Conservation (phyloP, 92 coral and sea anemone genomes). For the Porites divaricata region DNA sequence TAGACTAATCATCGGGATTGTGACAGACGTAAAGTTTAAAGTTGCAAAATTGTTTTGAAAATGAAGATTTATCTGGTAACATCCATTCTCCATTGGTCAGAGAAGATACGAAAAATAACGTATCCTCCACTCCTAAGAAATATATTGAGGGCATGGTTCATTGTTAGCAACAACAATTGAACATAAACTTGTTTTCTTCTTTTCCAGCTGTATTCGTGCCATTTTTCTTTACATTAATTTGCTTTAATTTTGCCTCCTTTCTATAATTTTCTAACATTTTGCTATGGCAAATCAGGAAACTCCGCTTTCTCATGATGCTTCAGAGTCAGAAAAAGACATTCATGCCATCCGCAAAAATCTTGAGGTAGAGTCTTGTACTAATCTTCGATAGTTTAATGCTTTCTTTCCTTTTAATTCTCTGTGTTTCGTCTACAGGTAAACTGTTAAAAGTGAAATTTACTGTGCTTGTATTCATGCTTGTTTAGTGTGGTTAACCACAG, state of each 20-base stretch:
- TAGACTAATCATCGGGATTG: no score
- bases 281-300: conserved; percentile 69
- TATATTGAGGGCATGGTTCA: no score
- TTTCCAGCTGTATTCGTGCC: no score
- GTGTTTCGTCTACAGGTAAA: background rate
- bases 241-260: background rate
- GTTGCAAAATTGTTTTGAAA: no score
- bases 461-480: background rate
- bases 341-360: conserved; percentile 78
- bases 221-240: background rate
- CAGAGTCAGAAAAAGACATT: conserved; percentile 63
- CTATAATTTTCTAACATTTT: conserved; percentile 31
- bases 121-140: no score
- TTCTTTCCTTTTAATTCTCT: background rate
- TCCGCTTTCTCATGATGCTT: conserved; percentile 71
- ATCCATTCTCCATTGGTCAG: no score
- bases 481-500: background rate
- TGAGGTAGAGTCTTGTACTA: conserved; percentile 64
- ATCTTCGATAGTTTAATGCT: conserved; percentile 1
- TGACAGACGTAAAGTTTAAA: no score
- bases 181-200: no score
- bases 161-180: no score
- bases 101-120: no score
- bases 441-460: background rate
- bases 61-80: no score